phyloP scores from a whole-genome alignment of 2,797 vertebrate genomes.

The Chelonia mydas region DNA sequence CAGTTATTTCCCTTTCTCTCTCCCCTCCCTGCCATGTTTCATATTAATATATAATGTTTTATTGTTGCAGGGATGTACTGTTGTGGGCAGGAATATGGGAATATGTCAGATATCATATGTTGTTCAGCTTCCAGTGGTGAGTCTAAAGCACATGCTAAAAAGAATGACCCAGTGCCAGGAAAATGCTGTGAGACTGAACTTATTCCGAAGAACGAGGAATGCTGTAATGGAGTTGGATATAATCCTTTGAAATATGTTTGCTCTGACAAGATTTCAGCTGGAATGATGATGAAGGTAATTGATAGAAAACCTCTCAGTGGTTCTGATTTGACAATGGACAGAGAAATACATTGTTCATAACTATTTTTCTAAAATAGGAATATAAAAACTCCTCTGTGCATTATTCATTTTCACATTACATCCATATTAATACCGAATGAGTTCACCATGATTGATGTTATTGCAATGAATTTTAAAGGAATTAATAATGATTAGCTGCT shows the following conservation, averaged over 20 bases:
- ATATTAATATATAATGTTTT: slow-evolving; percentile 62
- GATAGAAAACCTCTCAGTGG: slow-evolving; percentile 78
- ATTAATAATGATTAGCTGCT: slow-evolving; percentile 84
- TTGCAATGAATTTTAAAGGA: slow-evolving; percentile 85
- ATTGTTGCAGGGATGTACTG: slow-evolving; percentile 88
- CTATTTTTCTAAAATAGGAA: slow-evolving; percentile 84
- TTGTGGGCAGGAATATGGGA: slow-evolving; percentile 91
- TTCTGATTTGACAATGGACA: slow-evolving; percentile 75
- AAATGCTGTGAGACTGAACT: slow-evolving; percentile 93
- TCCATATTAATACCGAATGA: slow-evolving; percentile 85
- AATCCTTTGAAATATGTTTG: slow-evolving; percentile 91
- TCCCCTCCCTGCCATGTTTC: slow-evolving; percentile 54
- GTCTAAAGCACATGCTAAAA: slow-evolving; percentile 86
- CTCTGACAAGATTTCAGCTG: slow-evolving; percentile 88
- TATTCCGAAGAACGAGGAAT: slow-evolving; percentile 88
- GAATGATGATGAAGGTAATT: slow-evolving; percentile 87
- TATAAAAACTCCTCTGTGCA: slow-evolving; percentile 83
- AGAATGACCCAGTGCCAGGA: slow-evolving; percentile 84
- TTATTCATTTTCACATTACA: slow-evolving; percentile 85
- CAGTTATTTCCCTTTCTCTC: slow-evolving; percentile 21
- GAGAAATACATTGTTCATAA: slow-evolving; percentile 82
- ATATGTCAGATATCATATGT: slow-evolving; percentile 90
- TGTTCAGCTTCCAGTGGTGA: slow-evolving; percentile 86
- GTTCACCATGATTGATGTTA: slow-evolving; percentile 83
- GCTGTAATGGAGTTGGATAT: slow-evolving; percentile 92